A percentile compares a stretch with the other conserved stretches of the same genome.
These are phyloP conservation scores for Ptychochromis oligacanthus DNA, from an alignment of 2,113 vertebrate genomes.

Conservation along the genomic window DNA sequence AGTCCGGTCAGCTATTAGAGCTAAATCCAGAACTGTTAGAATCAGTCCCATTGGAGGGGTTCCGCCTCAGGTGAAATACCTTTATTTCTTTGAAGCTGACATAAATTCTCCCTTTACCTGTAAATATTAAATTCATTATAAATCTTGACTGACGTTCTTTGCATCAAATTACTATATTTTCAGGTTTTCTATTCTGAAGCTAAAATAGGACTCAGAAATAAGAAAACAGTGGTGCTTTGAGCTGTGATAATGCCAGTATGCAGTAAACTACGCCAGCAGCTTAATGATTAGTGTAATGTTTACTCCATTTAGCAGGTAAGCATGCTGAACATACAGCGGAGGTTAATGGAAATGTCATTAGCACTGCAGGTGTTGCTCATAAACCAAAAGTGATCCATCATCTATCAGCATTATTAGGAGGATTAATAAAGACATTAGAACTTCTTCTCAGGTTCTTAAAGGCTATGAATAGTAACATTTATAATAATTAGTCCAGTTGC, in stretches of 20 bases:
- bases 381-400: background rate
- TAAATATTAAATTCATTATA: background rate
- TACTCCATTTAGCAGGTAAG: no score
- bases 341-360: no score
- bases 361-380: background rate
- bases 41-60: no score
- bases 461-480: no score
- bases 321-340: background rate
- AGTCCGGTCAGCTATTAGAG: background rate
- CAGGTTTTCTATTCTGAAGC: background rate
- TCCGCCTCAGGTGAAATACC: no score
- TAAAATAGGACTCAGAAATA: background rate
- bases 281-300: background rate
- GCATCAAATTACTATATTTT: background rate
- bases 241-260: background rate
- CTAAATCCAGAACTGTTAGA: background rate
- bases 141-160: background rate
- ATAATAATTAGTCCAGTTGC: background rate
- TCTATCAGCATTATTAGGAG: background rate
- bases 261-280: background rate
- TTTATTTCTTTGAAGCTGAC: no score
- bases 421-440: background rate
- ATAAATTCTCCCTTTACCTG: background rate
- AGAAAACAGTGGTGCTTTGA: background rate
- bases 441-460: background rate